Conservation (phyloP, 2,113 vertebrate species). For the Pyrgilauda ruficollis region DNA sequence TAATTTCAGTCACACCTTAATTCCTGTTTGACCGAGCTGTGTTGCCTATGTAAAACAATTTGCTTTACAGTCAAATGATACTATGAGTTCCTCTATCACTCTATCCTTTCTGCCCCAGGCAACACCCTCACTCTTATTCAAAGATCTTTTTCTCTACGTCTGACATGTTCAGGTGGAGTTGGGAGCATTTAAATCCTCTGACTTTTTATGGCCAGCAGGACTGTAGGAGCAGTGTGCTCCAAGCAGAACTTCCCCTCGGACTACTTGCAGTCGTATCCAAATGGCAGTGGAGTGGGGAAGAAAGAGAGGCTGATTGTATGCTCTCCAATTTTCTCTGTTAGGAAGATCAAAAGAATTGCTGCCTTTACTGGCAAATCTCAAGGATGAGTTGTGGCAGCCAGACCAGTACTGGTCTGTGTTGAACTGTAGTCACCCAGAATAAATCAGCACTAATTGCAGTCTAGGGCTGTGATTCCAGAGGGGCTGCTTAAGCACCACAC, state of each 20-base stretch:
- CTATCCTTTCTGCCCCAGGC: background rate
- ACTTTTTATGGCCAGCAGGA: background rate
- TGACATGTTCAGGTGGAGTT: background rate
- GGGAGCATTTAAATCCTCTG: background rate
- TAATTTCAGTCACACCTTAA: background rate
- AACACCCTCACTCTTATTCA: background rate
- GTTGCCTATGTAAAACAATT: background rate
- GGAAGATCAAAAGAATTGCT: constrained; percentile 69
- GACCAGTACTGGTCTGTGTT: constrained; percentile 52
- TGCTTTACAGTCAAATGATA: background rate
- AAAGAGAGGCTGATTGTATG: constrained; percentile 47
- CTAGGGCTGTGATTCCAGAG: constrained; percentile 30
- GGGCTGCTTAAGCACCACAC: background rate
- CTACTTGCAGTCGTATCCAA: constrained; percentile 20
- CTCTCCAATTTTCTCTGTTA: constrained; percentile 62
- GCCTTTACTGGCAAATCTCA: constrained; percentile 71
- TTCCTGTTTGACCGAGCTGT: background rate
- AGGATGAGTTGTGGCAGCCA: constrained; percentile 65
- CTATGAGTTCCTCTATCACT: background rate
- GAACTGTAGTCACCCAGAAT: constrained; percentile 63
- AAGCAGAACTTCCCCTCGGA: background rate
- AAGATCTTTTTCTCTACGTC: background rate
- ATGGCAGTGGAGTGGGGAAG: background rate
- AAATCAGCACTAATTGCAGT: constrained; percentile 69
- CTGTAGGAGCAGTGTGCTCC: background rate